These are phyloP conservation scores for Drosophila tripunctata DNA, from an alignment of 2,888 invertebrate genomes.

Conservation along the genomic window DNA sequence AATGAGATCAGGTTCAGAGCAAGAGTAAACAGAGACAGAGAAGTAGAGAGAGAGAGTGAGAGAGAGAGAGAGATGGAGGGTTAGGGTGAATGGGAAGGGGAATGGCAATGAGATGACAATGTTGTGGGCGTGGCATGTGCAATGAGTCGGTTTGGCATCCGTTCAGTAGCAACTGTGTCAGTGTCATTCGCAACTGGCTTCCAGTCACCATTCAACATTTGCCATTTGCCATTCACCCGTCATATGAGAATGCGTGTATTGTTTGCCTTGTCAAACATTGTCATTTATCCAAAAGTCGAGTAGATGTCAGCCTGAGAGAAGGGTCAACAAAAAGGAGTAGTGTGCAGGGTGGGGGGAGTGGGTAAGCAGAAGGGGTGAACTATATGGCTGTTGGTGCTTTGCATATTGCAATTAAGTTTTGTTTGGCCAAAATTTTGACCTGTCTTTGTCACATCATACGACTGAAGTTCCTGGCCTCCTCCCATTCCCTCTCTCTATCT, in stretches of 20 bases:
- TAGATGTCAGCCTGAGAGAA: not conserved
- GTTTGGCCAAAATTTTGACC: constrained; percentile 59
- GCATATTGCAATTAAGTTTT: constrained; percentile 74
- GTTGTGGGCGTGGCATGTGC: constrained; percentile 53
- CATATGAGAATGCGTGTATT: constrained; percentile 36
- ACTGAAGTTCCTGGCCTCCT: not conserved
- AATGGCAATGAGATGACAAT: constrained; percentile 22
- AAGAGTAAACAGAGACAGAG: constrained; percentile 21
- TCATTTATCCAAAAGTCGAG: constrained; percentile 67
- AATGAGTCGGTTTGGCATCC: constrained; percentile 39
- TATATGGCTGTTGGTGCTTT: constrained; percentile 35
- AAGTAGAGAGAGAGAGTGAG: not conserved
- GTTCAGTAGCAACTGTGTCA: constrained; percentile 57
- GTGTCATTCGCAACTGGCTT: constrained; percentile 58
- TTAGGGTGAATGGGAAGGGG: not conserved
- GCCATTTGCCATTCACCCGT: not conserved
- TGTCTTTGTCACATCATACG: constrained; percentile 51
- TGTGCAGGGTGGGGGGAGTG: not conserved
- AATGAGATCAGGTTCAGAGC: constrained; percentile 70
- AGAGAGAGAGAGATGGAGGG: not conserved
- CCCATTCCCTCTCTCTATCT: not conserved
- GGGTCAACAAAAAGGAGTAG: not conserved
- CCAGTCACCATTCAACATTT: constrained; percentile 5
- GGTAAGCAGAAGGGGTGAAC: not conserved
- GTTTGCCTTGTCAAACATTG: constrained; percentile 77